These are phyloP conservation scores for Patella ulyssiponensis DNA, from an alignment of 2,888 invertebrate genomes.

Conservation along the genomic window DNA sequence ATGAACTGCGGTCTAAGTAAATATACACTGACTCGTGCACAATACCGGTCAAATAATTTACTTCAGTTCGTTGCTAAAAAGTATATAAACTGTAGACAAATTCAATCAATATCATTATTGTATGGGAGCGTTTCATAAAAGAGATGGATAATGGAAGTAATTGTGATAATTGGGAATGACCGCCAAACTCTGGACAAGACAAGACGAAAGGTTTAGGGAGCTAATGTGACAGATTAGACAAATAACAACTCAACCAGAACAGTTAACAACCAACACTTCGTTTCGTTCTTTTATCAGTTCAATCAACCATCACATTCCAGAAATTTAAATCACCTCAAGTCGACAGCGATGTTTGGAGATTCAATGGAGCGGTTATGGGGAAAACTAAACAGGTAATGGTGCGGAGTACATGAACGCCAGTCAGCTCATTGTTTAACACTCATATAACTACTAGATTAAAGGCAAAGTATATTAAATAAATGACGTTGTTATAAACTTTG, in stretches of 20 bases:
- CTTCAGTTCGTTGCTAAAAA: too few species aligned
- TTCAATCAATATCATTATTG: too few species aligned
- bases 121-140: too few species aligned
- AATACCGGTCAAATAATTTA: too few species aligned
- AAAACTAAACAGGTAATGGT: conserved; percentile 1
- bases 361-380: background rate
- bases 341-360: background rate
- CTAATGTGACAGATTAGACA: too few species aligned
- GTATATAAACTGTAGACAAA: too few species aligned
- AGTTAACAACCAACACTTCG: conserved; percentile 9
- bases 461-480: conserved; percentile 3
- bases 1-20: too few species aligned
- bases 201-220: too few species aligned
- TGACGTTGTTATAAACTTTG: background rate
- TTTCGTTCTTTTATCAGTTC: conserved; percentile 1
- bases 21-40: too few species aligned
- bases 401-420: conserved; percentile 1
- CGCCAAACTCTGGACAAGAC: too few species aligned
- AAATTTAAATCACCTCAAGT: conserved; percentile 8
- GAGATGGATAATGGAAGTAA: too few species aligned
- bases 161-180: too few species aligned
- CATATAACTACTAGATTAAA: conserved; percentile 9
- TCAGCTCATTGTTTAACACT: background rate
- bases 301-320: conserved; percentile 10
- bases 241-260: background rate